phyloP scores from a whole-genome alignment of 2,888 invertebrate species.

The Trissonchulus sp. region DNA sequence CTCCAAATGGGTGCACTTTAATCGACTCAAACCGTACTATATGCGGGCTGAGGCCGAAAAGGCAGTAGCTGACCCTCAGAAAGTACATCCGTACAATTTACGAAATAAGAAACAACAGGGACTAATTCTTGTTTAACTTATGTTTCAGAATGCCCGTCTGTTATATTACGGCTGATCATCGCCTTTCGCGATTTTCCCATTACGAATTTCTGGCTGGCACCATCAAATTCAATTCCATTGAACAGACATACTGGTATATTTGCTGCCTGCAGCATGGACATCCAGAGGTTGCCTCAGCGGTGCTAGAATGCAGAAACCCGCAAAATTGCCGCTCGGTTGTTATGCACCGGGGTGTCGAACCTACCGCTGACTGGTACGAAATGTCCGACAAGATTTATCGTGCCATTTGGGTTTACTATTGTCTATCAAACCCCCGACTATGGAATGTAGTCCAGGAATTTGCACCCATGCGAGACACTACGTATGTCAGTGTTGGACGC shows the following conservation, averaged over 20 bases:
- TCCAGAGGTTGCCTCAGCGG: background rate
- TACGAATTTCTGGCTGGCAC: background rate
- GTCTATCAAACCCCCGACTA: background rate
- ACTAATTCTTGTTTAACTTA: background rate
- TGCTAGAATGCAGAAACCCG: background rate
- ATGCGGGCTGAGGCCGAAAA: background rate
- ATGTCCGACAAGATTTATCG: background rate
- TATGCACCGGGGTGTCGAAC: background rate
- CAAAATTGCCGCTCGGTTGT: background rate
- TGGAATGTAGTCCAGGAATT: background rate
- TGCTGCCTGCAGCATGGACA: background rate
- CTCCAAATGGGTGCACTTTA: background rate
- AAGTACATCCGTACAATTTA: background rate
- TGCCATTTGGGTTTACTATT: background rate
- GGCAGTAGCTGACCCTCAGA: background rate
- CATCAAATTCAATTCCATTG: background rate
- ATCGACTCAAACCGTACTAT: conserved; percentile 3
- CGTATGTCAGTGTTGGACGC: background rate
- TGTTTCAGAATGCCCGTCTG: too few relatives aligned
- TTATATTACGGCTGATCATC: conserved; percentile 6
- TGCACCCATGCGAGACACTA: background rate
- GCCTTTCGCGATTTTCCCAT: background rate
- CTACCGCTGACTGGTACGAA: background rate
- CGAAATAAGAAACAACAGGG: background rate
- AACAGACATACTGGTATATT: background rate